Percentiles rank a stretch among this genome's conserved stretches.
These are phyloP conservation scores for Oenanthe melanoleuca DNA, from an alignment of 2,113 vertebrate species.

Conservation along the genomic window DNA sequence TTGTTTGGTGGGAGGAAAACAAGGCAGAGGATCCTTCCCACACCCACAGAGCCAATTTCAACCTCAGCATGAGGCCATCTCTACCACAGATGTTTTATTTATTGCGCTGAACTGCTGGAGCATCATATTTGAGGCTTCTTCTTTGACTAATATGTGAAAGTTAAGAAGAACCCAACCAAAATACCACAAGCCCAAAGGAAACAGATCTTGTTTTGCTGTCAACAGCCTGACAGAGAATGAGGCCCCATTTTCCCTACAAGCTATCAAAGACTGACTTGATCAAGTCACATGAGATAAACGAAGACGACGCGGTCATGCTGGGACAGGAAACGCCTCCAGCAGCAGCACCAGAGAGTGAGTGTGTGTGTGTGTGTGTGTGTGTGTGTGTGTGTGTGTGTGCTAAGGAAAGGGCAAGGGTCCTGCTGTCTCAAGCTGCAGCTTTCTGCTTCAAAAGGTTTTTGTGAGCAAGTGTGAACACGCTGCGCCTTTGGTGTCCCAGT, in stretches of 20 bases:
- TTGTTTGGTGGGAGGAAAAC: background rate
- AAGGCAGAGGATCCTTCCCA: background rate
- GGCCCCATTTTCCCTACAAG: constrained; percentile 19
- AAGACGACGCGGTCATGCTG: constrained; percentile 49
- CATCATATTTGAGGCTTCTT: background rate
- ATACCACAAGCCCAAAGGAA: constrained; percentile 24
- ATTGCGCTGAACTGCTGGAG: background rate
- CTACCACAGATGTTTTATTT: background rate
- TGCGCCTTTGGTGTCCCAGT: background rate
- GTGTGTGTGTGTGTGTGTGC: background rate
- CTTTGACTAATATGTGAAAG: constrained; percentile 9
- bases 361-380: no score
- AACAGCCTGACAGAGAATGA: constrained; percentile 18
- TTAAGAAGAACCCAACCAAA: constrained; percentile 1
- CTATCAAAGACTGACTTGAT: constrained; percentile 16
- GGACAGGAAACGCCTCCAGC: constrained; percentile 45
- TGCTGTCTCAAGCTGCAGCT: background rate
- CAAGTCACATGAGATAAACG: constrained; percentile 11
- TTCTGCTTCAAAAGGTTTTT: constrained; percentile 9
- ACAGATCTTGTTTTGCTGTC: constrained; percentile 45
- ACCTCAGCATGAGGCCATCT: background rate
- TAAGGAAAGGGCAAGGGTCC: background rate
- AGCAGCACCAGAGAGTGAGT: background rate
- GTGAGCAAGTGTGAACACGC: background rate
- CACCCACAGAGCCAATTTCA: background rate